These are phyloP conservation scores for Halocynthia roretzi DNA, from an alignment of 23 tunicate species.

Conservation along the genomic window DNA sequence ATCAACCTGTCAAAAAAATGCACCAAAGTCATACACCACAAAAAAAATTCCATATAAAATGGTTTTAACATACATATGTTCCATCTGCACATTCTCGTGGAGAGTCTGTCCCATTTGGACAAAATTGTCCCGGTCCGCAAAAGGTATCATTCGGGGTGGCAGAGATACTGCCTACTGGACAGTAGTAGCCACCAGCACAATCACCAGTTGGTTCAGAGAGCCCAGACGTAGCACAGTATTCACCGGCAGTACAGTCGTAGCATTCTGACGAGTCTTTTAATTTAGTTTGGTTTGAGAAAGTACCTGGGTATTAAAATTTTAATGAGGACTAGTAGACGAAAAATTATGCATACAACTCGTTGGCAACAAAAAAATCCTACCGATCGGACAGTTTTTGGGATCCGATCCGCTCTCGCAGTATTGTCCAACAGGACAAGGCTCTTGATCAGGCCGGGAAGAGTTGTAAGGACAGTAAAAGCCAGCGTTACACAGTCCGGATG, in stretches of 20 bases:
- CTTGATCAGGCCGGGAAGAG: slow-evolving; percentile 48
- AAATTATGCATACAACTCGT: neutral
- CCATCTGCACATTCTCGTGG: slow-evolving; percentile 81
- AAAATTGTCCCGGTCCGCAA: slow-evolving; percentile 58
- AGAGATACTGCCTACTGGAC: slow-evolving; percentile 67
- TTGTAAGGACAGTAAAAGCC: slow-evolving; percentile 81
- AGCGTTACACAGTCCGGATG: slow-evolving; percentile 50
- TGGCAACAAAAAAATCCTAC: neutral
- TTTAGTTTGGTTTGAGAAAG: slow-evolving; percentile 54
- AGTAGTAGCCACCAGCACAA: slow-evolving; percentile 77
- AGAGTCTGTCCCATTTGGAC: slow-evolving; percentile 60
- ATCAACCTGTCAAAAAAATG: slow-evolving; percentile 17
- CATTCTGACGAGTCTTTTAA: slow-evolving; percentile 27
- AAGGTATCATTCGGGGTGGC: slow-evolving; percentile 45
- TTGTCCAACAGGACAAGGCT: slow-evolving; percentile 51
- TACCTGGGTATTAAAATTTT: slow-evolving; percentile 23
- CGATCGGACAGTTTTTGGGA: slow-evolving; percentile 56
- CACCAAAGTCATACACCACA: neutral
- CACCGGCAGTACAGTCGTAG: slow-evolving; percentile 67
- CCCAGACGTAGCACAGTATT: slow-evolving; percentile 62
- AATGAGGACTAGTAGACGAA: too few species aligned
- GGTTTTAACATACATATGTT: slow-evolving; percentile 47
- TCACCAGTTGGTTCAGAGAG: slow-evolving; percentile 57
- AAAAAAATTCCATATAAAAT: neutral
- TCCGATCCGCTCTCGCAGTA: slow-evolving; percentile 37